Evolutionary conservation across 2,888 invertebrate species (phyloP).

Genomic region (Brassicogethes aeneus): DNA sequence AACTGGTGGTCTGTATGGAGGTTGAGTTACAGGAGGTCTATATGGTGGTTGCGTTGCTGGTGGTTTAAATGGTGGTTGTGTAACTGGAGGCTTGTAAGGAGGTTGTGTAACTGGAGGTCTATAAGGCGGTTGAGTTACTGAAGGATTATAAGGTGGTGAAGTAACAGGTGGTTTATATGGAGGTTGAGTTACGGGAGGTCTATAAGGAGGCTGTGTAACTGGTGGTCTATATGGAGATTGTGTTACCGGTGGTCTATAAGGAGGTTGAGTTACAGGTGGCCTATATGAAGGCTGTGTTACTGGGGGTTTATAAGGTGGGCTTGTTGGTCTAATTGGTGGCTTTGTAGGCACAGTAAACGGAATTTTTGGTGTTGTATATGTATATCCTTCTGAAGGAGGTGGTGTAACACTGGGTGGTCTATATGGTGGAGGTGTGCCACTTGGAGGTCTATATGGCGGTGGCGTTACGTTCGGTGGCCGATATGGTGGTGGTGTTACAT

Average conservation of each 20-base stretch:
- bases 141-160: slow-evolving; percentile 4
- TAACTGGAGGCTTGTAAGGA: slow-evolving; percentile 2
- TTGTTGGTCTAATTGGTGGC: slow-evolving; percentile 1
- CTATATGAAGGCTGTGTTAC: slow-evolving; percentile 7
- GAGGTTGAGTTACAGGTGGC: slow-evolving; percentile 5
- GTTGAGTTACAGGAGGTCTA: background rate
- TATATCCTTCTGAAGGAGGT: background rate
- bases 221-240: slow-evolving; percentile 4
- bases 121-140: background rate
- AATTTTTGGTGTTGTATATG: slow-evolving; percentile 3
- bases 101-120: slow-evolving; percentile 2
- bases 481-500: slow-evolving; percentile 2
- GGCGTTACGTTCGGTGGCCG: slow-evolving; percentile 1
- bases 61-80: background rate
- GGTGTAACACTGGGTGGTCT: slow-evolving; percentile 7
- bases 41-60: slow-evolving; percentile 1
- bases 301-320: slow-evolving; percentile 3
- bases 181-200: slow-evolving; percentile 1
- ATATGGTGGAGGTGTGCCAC: slow-evolving; percentile 7
- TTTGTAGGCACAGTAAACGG: background rate
- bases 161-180: slow-evolving; percentile 3
- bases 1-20: slow-evolving; percentile 4
- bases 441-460: slow-evolving; percentile 3
- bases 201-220: slow-evolving; percentile 1
- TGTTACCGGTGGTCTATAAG: slow-evolving; percentile 3